Conservation (phyloP, 2,113 vertebrate genomes). For the Choloepus hoffmanni region DNA sequence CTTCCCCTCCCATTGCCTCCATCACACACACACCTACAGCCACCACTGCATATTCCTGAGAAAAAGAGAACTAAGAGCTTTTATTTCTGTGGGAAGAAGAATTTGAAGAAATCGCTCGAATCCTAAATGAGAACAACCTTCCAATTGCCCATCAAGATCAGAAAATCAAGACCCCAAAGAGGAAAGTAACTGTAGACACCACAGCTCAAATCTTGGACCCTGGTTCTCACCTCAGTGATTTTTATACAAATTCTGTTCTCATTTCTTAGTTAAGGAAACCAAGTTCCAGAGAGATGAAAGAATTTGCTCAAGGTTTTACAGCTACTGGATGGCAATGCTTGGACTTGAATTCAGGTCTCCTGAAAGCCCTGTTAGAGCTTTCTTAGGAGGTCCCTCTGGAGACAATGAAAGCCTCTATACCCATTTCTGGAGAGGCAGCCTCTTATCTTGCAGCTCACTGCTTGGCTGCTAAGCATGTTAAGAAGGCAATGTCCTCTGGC, state of each 20-base stretch:
- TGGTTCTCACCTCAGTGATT: neutral
- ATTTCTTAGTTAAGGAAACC: neutral
- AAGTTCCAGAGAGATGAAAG: neutral
- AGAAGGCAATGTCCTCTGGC: conserved; percentile 17
- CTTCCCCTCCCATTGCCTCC: neutral
- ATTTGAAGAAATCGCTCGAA: neutral
- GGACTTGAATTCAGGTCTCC: neutral
- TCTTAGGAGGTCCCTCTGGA: neutral
- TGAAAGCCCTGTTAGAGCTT: neutral
- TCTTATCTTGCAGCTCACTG: neutral
- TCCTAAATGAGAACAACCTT: neutral
- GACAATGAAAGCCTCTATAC: neutral
- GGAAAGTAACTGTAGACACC: neutral
- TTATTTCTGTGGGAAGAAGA: neutral
- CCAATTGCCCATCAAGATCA: neutral
- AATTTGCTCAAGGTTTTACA: neutral
- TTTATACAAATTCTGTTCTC: neutral
- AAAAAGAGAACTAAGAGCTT: neutral
- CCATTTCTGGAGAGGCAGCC: neutral
- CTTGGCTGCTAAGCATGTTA: neutral
- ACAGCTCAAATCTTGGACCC: neutral
- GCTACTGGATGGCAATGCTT: neutral
- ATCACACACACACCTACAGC: neutral
- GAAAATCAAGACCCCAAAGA: neutral
- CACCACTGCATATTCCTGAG: neutral